phyloP scores from a whole-genome alignment of 1,140 invertebrate genomes.

The Galleria mellonella region DNA sequence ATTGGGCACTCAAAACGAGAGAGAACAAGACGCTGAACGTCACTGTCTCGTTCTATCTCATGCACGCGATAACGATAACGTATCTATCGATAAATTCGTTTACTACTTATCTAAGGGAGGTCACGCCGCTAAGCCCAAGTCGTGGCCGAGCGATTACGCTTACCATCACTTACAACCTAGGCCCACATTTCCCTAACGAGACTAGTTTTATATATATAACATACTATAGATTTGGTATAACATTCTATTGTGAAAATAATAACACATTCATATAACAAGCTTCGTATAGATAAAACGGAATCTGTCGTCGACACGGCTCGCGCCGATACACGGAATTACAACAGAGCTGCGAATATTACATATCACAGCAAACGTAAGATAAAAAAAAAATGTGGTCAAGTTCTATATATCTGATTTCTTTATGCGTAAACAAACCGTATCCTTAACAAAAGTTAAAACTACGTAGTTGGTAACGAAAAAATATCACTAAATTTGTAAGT shows the following conservation, averaged over 20 bases:
- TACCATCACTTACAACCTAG: neutral
- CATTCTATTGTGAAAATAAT: neutral
- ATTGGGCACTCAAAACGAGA: too few relatives aligned
- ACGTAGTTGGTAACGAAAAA: constrained; percentile 59
- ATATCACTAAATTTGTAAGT: constrained; percentile 55
- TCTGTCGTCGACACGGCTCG: too few relatives aligned
- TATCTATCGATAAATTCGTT: too few relatives aligned
- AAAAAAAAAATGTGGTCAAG: constrained; percentile 9
- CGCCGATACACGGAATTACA: constrained; percentile 13
- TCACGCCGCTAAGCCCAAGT: too few relatives aligned
- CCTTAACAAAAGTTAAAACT: constrained; percentile 32
- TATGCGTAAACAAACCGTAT: constrained; percentile 24
- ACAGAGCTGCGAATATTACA: constrained; percentile 26
- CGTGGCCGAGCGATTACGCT: too few relatives aligned
- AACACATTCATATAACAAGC: neutral
- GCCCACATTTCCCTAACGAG: neutral
- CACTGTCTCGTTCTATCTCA: too few relatives aligned
- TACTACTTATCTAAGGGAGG: too few relatives aligned
- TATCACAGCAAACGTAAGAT: constrained; percentile 33
- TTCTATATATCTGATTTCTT: constrained; percentile 1
- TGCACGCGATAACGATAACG: too few relatives aligned
- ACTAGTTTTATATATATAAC: constrained; percentile 8
- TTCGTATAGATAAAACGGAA: neutral
- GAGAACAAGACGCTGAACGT: too few relatives aligned
- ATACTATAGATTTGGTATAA: constrained; percentile 11